Conservation (phyloP, 2,888 invertebrate species). For the Drosophila longiperda region DNA sequence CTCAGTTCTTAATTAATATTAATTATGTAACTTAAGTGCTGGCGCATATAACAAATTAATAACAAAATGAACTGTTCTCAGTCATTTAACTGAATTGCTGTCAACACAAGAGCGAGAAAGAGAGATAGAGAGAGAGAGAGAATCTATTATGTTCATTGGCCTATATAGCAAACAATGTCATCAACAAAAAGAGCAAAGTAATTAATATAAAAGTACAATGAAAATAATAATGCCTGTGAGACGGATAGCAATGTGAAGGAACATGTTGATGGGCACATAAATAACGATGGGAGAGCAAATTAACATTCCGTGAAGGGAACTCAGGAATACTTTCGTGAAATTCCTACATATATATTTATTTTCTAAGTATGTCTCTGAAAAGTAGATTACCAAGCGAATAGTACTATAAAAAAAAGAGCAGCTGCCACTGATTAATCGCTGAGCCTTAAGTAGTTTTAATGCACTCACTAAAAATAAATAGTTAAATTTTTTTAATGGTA, state of each 20-base stretch:
- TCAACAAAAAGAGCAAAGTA: conserved; percentile 36
- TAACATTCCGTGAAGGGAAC: conserved; percentile 20
- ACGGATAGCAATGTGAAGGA: conserved; percentile 19
- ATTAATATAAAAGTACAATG: conserved; percentile 33
- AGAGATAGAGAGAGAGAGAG: neutral
- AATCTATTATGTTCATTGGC: conserved; percentile 43
- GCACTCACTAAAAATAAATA: neutral
- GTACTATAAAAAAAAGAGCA: neutral
- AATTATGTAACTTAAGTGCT: conserved; percentile 51
- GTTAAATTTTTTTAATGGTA: neutral
- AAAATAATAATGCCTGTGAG: conserved; percentile 23
- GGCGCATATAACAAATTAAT: conserved; percentile 51
- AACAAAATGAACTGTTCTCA: conserved; percentile 37
- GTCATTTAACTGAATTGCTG: conserved; percentile 35
- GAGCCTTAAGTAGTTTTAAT: neutral
- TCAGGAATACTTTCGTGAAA: conserved; percentile 10
- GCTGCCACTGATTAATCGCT: neutral
- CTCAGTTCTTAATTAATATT: conserved; percentile 47
- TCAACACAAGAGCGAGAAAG: neutral
- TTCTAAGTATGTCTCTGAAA: neutral
- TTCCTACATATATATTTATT: neutral
- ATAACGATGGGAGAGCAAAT: conserved; percentile 25
- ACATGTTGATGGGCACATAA: conserved; percentile 16
- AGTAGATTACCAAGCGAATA: neutral
- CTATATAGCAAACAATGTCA: conserved; percentile 44